phyloP scores from a whole-genome alignment of 2,113 vertebrate genomes.

The Electrona antarctica region DNA sequence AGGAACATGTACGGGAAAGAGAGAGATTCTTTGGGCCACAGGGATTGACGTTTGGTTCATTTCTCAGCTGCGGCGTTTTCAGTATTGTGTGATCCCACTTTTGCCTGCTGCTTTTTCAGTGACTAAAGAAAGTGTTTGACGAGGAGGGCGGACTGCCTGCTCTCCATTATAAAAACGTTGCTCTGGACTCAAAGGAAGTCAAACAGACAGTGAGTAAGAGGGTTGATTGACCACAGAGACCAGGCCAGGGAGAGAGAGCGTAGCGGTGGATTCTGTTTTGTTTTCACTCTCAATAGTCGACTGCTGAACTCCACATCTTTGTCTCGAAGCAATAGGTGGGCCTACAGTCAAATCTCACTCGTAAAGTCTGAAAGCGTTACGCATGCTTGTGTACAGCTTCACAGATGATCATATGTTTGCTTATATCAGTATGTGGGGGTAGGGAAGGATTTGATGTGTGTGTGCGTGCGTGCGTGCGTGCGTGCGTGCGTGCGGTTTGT shows the following conservation, averaged over 20 bases:
- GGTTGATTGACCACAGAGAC: constrained; percentile 39
- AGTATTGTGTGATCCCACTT: constrained; percentile 18
- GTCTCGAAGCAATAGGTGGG: not conserved
- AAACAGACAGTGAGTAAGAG: constrained; percentile 73
- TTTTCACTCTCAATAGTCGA: constrained; percentile 30
- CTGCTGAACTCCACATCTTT: constrained; percentile 30
- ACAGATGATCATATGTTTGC: no score
- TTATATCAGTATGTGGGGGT: no score
- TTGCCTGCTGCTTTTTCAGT: constrained; percentile 6
- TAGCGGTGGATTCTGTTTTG: constrained; percentile 44
- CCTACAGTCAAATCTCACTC: constrained; percentile 22
- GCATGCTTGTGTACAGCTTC: no score
- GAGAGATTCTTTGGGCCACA: constrained; percentile 20
- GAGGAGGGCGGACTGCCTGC: not conserved
- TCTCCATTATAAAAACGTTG: not conserved
- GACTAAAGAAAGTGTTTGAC: constrained; percentile 10
- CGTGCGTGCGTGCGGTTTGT: not conserved
- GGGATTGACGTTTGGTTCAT: constrained; percentile 1
- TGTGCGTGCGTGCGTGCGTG: no score
- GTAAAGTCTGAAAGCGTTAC: constrained; percentile 10
- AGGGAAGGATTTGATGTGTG: no score
- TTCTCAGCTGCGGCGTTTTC: constrained; percentile 42
- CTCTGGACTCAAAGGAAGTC: constrained; percentile 60
- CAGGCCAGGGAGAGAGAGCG: constrained; percentile 41
- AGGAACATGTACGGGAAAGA: constrained; percentile 31